Conservation (phyloP, 2,888 invertebrate genomes). For the Drosophila tanythrix region DNA sequence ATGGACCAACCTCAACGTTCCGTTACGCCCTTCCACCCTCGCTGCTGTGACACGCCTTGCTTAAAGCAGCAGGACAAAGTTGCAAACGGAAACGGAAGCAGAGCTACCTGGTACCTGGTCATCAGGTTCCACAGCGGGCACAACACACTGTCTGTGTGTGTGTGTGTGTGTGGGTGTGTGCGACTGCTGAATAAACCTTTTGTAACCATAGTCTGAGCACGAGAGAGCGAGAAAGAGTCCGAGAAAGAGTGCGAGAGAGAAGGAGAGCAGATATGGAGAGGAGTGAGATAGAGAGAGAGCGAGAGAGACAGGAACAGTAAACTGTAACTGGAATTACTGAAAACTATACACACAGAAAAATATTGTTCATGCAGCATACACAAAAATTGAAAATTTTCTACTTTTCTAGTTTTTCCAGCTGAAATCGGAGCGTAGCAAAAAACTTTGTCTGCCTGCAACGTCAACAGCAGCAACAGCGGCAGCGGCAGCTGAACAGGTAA, state of each 20-base stretch:
- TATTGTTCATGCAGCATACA: conserved; percentile 54
- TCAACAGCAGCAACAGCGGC: not conserved
- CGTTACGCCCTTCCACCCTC: not conserved
- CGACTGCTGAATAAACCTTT: conserved; percentile 45
- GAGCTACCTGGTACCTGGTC: conserved; percentile 44
- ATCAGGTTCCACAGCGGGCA: conserved; percentile 23
- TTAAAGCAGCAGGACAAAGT: conserved; percentile 66
- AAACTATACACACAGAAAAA: conserved; percentile 73
- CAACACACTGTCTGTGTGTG: conserved; percentile 33
- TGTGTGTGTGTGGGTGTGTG: conserved; percentile 1
- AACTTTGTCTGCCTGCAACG: conserved; percentile 58
- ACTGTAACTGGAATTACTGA: conserved; percentile 79
- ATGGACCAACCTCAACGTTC: conserved; percentile 10
- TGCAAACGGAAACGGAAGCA: conserved; percentile 79
- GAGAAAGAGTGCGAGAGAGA: conserved; percentile 5
- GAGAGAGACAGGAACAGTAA: conserved; percentile 24
- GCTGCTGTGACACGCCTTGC: not conserved
- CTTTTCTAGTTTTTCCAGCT: conserved; percentile 39
- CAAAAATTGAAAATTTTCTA: conserved; percentile 65
- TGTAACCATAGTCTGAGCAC: conserved; percentile 54
- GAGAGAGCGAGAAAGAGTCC: conserved; percentile 13
- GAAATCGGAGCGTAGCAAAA: conserved; percentile 60
- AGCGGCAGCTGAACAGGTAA: conserved; percentile 41
- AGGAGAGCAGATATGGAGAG: not conserved
- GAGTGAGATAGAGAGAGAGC: conserved; percentile 9